A percentile compares a stretch with the other conserved stretches of the same genome.
These are phyloP conservation scores for Sciurus niger DNA, from an alignment of 2,113 vertebrate species.

Conservation along the genomic window DNA sequence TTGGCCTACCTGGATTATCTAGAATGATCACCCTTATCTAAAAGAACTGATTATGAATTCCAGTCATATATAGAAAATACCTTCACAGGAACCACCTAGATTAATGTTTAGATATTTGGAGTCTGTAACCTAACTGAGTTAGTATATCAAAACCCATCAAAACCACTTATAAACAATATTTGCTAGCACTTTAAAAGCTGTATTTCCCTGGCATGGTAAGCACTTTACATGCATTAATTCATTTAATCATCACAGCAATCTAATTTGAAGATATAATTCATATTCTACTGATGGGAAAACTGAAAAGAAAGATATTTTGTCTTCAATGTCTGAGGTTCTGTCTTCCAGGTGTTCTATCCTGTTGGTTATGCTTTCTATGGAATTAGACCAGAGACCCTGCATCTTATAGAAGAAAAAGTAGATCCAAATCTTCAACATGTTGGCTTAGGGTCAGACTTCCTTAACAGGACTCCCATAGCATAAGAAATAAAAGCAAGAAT, in stretches of 20 bases:
- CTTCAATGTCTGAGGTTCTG: no score
- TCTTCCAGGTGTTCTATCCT: no score
- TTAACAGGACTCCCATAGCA: no score
- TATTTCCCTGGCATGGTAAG: not conserved
- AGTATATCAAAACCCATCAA: not conserved
- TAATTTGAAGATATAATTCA: not conserved
- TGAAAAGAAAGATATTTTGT: not conserved
- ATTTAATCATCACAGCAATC: constrained; percentile 16
- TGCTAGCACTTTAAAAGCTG: not conserved
- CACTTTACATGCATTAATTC: not conserved
- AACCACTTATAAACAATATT: not conserved
- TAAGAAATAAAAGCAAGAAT: no score
- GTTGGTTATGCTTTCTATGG: no score
- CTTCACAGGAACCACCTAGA: not conserved
- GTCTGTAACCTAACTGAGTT: not conserved
- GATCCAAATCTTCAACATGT: no score
- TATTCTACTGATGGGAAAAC: not conserved
- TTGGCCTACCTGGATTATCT: not conserved
- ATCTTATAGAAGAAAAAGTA: no score
- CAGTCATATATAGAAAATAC: not conserved
- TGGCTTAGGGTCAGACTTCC: no score
- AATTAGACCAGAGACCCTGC: no score
- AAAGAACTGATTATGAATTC: not conserved
- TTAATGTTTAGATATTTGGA: not conserved
- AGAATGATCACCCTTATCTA: not conserved